Percentiles rank a stretch among this genome's conserved stretches.
Conservation (phyloP, 1,140 invertebrate species). For the Uloborus diversus region DNA sequence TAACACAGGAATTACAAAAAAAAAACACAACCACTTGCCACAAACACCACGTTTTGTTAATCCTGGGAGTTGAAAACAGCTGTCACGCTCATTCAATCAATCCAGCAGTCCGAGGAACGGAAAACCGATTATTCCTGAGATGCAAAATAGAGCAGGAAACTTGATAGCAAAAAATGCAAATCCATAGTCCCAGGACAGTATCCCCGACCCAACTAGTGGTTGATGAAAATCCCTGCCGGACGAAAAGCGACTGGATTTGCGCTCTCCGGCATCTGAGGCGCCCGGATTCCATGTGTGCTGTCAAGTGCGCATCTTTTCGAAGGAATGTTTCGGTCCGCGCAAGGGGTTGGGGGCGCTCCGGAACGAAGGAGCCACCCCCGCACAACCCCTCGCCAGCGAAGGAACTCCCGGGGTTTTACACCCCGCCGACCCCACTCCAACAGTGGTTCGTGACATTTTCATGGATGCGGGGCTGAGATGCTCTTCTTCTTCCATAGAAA, state of each 20-base stretch:
- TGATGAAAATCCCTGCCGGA: not conserved
- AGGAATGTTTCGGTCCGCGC: not conserved
- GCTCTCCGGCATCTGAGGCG: not conserved
- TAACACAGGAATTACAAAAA: too few relatives aligned
- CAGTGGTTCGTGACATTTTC: too few relatives aligned
- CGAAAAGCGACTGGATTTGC: not conserved
- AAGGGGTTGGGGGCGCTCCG: not conserved
- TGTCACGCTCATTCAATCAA: too few relatives aligned
- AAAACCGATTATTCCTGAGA: too few relatives aligned
- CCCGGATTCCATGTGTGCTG: not conserved
- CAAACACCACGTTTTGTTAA: too few relatives aligned
- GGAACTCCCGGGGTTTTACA: not conserved
- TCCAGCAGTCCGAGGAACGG: too few relatives aligned
- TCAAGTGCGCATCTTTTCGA: not conserved
- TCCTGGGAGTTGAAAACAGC: too few relatives aligned
- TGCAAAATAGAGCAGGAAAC: too few relatives aligned
- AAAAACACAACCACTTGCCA: too few relatives aligned
- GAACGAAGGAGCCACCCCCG: not conserved
- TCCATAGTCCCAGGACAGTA: not conserved
- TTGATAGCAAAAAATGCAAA: too few relatives aligned
- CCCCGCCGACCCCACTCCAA: not conserved
- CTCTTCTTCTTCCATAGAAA: too few relatives aligned
- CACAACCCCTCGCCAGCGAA: not conserved
- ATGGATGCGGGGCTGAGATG: too few relatives aligned
- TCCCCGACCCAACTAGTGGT: not conserved